Conservation (phyloP, 2,888 invertebrate genomes). For the Venusia cambrica region DNA sequence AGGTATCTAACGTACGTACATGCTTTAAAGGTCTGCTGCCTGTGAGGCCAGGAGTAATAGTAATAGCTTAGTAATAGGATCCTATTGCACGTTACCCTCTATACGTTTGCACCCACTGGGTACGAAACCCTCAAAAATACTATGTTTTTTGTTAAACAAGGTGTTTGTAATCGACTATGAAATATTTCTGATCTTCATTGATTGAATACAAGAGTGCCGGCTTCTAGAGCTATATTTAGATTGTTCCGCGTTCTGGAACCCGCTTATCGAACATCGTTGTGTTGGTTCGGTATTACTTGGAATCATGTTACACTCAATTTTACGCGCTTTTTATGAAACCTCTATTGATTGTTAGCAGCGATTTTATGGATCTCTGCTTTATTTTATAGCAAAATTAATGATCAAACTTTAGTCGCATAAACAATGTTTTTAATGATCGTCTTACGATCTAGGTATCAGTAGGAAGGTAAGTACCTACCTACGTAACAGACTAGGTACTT, state of each 20-base stretch:
- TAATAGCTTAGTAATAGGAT: too few species aligned
- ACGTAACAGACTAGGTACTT: background rate
- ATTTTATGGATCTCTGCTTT: slow-evolving; percentile 23
- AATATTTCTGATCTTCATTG: slow-evolving; percentile 9
- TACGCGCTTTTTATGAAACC: slow-evolving; percentile 23
- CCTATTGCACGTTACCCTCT: too few species aligned
- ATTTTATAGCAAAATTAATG: slow-evolving; percentile 26
- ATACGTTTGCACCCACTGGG: too few species aligned
- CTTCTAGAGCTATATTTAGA: slow-evolving; percentile 62
- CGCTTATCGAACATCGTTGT: slow-evolving; percentile 31
- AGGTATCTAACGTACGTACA: too few species aligned
- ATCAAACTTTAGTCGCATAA: slow-evolving; percentile 14
- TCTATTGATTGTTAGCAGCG: slow-evolving; percentile 12
- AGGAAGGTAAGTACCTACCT: slow-evolving; percentile 1
- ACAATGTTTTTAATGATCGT: slow-evolving; percentile 16
- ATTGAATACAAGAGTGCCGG: slow-evolving; percentile 34
- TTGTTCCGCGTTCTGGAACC: slow-evolving; percentile 39
- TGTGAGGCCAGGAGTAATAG: too few species aligned
- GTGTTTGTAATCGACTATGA: background rate
- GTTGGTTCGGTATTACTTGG: slow-evolving; percentile 19
- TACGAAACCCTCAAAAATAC: too few species aligned
- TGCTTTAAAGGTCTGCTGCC: too few species aligned
- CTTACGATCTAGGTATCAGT: slow-evolving; percentile 9
- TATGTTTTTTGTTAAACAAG: too few species aligned
- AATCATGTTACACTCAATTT: slow-evolving; percentile 23